These are phyloP conservation scores for Microcebus ravelobensis DNA, from an alignment of 2,113 vertebrate species.

Conservation along the genomic window DNA sequence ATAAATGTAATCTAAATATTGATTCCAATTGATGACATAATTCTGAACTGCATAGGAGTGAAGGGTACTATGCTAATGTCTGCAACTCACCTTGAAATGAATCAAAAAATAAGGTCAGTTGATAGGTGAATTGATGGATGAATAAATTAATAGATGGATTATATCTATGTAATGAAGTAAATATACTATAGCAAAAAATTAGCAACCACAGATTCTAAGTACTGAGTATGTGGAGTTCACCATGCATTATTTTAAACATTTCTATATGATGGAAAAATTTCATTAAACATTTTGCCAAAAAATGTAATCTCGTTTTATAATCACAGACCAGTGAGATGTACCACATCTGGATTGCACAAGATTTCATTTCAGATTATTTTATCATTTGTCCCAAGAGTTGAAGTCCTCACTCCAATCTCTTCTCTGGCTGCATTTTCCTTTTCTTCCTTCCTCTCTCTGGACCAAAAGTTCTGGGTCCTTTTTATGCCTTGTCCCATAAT, in stretches of 20 bases:
- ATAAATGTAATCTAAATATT: background rate
- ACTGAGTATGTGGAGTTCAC: background rate
- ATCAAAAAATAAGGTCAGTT: background rate
- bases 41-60: background rate
- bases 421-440: background rate
- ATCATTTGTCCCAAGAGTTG: background rate
- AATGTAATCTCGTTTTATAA: background rate
- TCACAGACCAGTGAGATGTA: background rate
- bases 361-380: background rate
- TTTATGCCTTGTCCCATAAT: too few species aligned
- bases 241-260: background rate
- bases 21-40: background rate
- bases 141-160: background rate
- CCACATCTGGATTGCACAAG: background rate
- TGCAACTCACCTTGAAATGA: background rate
- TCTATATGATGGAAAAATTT: background rate
- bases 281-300: background rate
- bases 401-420: background rate
- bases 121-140: background rate
- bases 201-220: background rate
- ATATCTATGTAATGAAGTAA: background rate
- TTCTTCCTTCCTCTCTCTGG: background rate
- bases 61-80: background rate
- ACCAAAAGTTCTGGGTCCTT: background rate
- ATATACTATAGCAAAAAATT: background rate